These are phyloP conservation scores for Petrocephalus sullivani DNA, from an alignment of 2,797 vertebrate species.

Conservation along the genomic window DNA sequence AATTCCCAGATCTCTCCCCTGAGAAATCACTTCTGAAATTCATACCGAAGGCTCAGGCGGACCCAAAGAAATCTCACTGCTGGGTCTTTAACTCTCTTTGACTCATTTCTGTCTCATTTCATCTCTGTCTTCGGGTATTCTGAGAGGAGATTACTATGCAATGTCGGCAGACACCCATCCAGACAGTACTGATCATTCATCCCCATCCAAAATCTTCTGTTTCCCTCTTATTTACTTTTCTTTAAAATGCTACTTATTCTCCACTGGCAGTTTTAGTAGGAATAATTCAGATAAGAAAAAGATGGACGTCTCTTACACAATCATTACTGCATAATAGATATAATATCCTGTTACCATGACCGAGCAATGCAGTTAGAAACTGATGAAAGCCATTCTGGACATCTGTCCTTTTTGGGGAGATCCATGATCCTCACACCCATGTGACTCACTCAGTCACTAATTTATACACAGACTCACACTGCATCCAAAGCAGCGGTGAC, in stretches of 20 bases:
- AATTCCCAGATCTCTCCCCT: background rate
- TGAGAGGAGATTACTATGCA: background rate
- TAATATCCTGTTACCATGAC: background rate
- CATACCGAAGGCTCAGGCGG: background rate
- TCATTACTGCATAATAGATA: background rate
- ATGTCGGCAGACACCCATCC: background rate
- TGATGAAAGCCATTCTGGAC: background rate
- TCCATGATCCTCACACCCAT: background rate
- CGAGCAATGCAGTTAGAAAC: background rate
- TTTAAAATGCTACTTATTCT: background rate
- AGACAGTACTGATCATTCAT: background rate
- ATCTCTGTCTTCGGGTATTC: background rate
- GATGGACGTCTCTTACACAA: background rate
- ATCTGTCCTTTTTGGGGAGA: background rate
- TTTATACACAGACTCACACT: conserved; percentile 4
- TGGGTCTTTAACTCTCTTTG: background rate
- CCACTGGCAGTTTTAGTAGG: background rate
- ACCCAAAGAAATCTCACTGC: conserved; percentile 3
- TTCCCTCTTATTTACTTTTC: background rate
- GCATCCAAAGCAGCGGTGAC: background rate
- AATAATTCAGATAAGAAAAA: background rate
- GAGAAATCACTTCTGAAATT: background rate
- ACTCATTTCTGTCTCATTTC: conserved; percentile 1
- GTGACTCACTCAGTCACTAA: background rate
- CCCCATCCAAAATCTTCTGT: background rate